Conservation (phyloP, 2,113 vertebrate species). For the Hemiscyllium ocellatum region DNA sequence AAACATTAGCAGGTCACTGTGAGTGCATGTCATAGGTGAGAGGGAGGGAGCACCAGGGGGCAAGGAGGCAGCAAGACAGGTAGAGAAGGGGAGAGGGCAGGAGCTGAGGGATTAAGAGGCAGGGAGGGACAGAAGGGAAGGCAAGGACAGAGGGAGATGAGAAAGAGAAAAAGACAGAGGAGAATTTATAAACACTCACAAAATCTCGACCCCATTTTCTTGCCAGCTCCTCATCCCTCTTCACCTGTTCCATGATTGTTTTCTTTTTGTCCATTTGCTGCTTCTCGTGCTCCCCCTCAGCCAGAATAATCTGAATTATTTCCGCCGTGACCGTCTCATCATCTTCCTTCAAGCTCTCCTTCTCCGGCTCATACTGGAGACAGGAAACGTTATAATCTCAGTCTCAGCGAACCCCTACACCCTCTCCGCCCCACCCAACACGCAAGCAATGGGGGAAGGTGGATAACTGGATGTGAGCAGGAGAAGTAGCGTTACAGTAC, state of each 20-base stretch:
- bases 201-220: constrained; percentile 53
- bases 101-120: neutral
- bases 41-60: too few species aligned
- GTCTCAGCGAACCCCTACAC: neutral
- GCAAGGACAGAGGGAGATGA: constrained; percentile 39
- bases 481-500: neutral
- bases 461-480: neutral
- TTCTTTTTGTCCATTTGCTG: constrained; percentile 53
- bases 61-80: neutral
- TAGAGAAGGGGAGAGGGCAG: neutral
- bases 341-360: constrained; percentile 46
- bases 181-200: constrained; percentile 49
- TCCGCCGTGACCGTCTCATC: constrained; percentile 61
- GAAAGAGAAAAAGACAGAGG: neutral
- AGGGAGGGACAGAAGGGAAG: neutral
- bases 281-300: constrained; percentile 45
- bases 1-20: constrained; percentile 21
- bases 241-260: constrained; percentile 58
- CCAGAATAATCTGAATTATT: constrained; percentile 50
- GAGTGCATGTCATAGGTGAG: too few species aligned
- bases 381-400: constrained; percentile 10
- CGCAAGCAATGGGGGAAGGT: neutral
- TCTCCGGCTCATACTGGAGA: constrained; percentile 61
- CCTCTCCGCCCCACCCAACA: neutral
- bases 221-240: constrained; percentile 54